These are phyloP conservation scores for Eilema caniola DNA, from an alignment of 2,888 invertebrate genomes.

Conservation along the genomic window DNA sequence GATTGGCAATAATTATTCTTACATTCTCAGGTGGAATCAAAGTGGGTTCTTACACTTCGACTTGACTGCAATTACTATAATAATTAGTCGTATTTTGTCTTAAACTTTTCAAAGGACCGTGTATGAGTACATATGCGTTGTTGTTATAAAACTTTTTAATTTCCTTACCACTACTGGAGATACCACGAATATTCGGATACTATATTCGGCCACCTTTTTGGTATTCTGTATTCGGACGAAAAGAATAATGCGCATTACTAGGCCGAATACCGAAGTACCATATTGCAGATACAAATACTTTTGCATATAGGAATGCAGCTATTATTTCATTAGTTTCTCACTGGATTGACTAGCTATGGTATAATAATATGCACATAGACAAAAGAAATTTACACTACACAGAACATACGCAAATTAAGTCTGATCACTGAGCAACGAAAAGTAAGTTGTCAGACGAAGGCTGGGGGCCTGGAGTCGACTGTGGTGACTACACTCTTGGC, in stretches of 20 bases:
- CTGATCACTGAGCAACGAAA: constrained; percentile 37
- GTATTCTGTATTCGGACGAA: too few relatives aligned
- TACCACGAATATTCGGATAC: too few relatives aligned
- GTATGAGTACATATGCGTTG: background rate
- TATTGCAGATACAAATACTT: too few relatives aligned
- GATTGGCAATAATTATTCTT: too few relatives aligned
- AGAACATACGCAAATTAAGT: constrained; percentile 40
- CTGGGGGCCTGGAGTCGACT: constrained; percentile 71
- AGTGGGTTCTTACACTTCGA: too few relatives aligned
- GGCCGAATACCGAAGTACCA: too few relatives aligned
- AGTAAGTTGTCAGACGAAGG: constrained; percentile 68
- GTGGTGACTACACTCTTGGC: constrained; percentile 61
- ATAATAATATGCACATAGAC: background rate
- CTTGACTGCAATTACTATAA: background rate
- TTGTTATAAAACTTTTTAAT: background rate
- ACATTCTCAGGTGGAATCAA: too few relatives aligned
- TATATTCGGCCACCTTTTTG: too few relatives aligned
- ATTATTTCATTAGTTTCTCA: background rate
- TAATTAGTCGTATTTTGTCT: background rate
- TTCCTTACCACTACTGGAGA: background rate
- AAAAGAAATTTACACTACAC: constrained; percentile 24
- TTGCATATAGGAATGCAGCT: background rate
- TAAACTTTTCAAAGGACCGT: background rate
- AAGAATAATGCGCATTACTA: too few relatives aligned
- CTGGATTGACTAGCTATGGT: constrained; percentile 1